phyloP scores from a whole-genome alignment of 2,888 invertebrate genomes.

The Acanthosoma haemorrhoidale region DNA sequence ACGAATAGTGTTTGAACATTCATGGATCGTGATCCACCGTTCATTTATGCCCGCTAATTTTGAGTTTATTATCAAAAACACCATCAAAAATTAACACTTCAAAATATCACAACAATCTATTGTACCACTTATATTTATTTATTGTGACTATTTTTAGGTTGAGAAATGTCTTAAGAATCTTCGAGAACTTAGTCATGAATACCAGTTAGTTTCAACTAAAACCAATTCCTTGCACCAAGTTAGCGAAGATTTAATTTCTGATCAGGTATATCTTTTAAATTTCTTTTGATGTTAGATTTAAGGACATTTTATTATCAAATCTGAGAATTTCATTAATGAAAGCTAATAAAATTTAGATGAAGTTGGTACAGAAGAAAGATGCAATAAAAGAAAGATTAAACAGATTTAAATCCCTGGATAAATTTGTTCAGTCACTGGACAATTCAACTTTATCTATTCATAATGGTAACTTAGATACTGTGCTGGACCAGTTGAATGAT shows the following conservation, averaged over 20 bases:
- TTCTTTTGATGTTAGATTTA: background rate
- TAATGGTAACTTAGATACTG: conserved; percentile 74
- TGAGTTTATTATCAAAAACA: too few relatives aligned
- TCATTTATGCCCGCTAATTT: too few relatives aligned
- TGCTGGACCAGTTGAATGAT: conserved; percentile 77
- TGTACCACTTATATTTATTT: too few relatives aligned
- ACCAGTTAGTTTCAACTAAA: conserved; percentile 81
- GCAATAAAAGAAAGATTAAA: conserved; percentile 73
- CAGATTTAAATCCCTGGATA: conserved; percentile 80
- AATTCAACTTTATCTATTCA: conserved; percentile 76
- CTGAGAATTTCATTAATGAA: too few relatives aligned
- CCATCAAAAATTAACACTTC: too few relatives aligned
- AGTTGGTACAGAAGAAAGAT: conserved; percentile 71
- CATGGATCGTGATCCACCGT: too few relatives aligned
- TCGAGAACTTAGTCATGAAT: conserved; percentile 66
- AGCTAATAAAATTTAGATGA: conserved; percentile 54
- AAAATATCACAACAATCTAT: too few relatives aligned
- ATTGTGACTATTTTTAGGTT: conserved; percentile 50
- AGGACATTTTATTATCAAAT: background rate
- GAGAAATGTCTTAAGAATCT: conserved; percentile 66
- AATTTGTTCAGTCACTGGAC: conserved; percentile 70
- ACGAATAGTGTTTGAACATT: too few relatives aligned
- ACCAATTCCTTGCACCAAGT: conserved; percentile 86
- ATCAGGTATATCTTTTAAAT: conserved; percentile 53
- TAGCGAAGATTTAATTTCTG: conserved; percentile 84